Conservation (phyloP, 2,797 vertebrate species). For the Thamnophis elegans region DNA sequence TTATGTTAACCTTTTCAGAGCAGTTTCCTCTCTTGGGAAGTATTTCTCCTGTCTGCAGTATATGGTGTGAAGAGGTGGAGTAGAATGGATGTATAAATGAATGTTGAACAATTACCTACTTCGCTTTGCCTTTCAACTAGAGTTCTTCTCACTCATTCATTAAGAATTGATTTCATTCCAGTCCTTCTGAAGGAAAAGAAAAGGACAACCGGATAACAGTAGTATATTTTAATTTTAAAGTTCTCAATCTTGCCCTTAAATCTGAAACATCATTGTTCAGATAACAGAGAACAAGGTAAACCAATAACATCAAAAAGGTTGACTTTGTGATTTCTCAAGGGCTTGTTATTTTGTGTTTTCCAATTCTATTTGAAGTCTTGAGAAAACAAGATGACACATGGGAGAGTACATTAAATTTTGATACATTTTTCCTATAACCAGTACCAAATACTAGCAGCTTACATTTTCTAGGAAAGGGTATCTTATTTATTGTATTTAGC, state of each 20-base stretch:
- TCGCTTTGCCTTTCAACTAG: constrained; percentile 36
- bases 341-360: constrained; percentile 90
- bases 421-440: constrained; percentile 74
- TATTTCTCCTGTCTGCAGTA: constrained; percentile 43
- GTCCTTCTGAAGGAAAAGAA: constrained; percentile 40
- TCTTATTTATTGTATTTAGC: constrained; percentile 31
- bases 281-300: constrained; percentile 86
- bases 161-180: constrained; percentile 56
- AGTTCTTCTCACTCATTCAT: constrained; percentile 62
- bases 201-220: constrained; percentile 42
- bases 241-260: constrained; percentile 78
- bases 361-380: constrained; percentile 96
- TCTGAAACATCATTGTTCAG: constrained; percentile 82
- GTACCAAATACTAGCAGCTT: constrained; percentile 76
- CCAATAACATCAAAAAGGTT: constrained; percentile 89
- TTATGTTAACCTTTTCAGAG: constrained; percentile 44
- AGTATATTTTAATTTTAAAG: constrained; percentile 77
- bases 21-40: constrained; percentile 37
- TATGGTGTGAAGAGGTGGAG: constrained; percentile 6
- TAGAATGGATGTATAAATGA: constrained; percentile 27
- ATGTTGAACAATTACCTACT: constrained; percentile 45
- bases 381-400: constrained; percentile 92
- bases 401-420: constrained; percentile 92
- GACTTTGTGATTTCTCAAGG: constrained; percentile 87
- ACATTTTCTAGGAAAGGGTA: constrained; percentile 71